phyloP scores from a whole-genome alignment of 64 coral and sea anemone species.

The Stichodactyla helianthus region DNA sequence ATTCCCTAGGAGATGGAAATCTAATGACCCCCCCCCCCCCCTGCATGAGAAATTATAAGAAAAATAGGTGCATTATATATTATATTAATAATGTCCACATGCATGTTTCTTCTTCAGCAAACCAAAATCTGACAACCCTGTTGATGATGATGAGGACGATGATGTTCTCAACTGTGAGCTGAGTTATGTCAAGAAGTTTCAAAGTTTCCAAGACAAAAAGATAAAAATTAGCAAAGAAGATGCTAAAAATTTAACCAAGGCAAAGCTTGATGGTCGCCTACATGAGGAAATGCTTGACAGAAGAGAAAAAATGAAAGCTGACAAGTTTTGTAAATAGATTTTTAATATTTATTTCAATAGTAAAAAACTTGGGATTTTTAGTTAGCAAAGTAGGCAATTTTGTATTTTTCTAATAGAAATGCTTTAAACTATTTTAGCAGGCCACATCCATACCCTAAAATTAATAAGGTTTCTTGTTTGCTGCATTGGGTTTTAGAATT shows the following conservation, averaged over 20 bases:
- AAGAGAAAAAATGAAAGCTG: slow-evolving; percentile 98
- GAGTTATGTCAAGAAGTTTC: slow-evolving; percentile 99
- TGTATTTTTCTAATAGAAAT: too few species aligned
- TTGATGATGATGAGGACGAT: slow-evolving; percentile 35
- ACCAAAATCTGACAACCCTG: slow-evolving; percentile 48
- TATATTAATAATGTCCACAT: neutral
- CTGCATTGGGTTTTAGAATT: too few species aligned
- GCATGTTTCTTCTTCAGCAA: slow-evolving; percentile 35
- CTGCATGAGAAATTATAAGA: neutral
- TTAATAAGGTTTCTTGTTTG: too few species aligned
- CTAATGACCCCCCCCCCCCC: too few species aligned
- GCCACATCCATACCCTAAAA: too few species aligned
- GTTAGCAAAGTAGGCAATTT: too few species aligned
- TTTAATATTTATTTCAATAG: neutral
- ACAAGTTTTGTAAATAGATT: slow-evolving; percentile 91
- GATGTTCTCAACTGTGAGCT: slow-evolving; percentile 71
- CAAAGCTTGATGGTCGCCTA: slow-evolving; percentile 67
- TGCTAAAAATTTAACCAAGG: slow-evolving; percentile 65
- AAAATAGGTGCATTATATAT: too few species aligned
- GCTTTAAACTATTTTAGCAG: too few species aligned
- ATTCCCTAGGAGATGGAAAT: too few species aligned
- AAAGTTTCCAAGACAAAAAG: slow-evolving; percentile 96
- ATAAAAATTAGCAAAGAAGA: slow-evolving; percentile 77
- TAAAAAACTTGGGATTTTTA: neutral
- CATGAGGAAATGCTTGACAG: slow-evolving; percentile 94